Conservation (phyloP, 2,113 vertebrate species). For the Sebastes schlegelii region DNA sequence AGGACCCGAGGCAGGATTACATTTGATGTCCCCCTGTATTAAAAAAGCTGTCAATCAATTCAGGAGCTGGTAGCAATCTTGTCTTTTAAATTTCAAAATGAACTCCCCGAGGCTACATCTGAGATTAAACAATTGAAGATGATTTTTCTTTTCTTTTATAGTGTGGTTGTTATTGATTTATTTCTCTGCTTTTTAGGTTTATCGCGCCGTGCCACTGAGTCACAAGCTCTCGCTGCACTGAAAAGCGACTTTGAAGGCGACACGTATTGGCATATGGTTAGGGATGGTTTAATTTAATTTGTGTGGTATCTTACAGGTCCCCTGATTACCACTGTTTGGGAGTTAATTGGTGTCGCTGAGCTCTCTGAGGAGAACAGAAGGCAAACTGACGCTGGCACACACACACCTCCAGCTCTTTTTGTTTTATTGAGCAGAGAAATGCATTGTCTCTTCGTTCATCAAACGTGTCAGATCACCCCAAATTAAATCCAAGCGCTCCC, state of each 20-base stretch:
- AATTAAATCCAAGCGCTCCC: conserved; percentile 16
- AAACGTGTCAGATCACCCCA: conserved; percentile 48
- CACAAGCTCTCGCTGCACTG: neutral
- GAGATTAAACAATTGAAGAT: neutral
- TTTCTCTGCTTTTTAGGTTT: conserved; percentile 9
- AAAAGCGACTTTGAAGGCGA: conserved; percentile 54
- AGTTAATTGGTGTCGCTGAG: conserved; percentile 65
- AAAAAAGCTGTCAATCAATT: conserved; percentile 22
- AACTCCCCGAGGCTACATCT: neutral
- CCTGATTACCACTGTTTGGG: conserved; percentile 60
- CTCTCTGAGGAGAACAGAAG: conserved; percentile 61
- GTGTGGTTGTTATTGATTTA: conserved; percentile 19
- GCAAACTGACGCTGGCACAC: conserved; percentile 39
- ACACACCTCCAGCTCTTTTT: conserved; percentile 41
- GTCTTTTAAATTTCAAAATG: conserved; percentile 6
- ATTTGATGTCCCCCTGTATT: neutral
- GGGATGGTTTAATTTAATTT: conserved; percentile 66
- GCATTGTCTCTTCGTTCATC: conserved; percentile 48
- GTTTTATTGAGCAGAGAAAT: conserved; percentile 14
- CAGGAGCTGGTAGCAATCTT: neutral
- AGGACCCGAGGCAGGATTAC: neutral
- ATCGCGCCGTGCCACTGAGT: neutral
- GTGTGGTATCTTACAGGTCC: conserved; percentile 53
- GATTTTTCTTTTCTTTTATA: neutral
- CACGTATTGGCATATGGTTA: conserved; percentile 54